Conservation (phyloP, 2,888 invertebrate genomes). For the Drosophila anomelani region DNA sequence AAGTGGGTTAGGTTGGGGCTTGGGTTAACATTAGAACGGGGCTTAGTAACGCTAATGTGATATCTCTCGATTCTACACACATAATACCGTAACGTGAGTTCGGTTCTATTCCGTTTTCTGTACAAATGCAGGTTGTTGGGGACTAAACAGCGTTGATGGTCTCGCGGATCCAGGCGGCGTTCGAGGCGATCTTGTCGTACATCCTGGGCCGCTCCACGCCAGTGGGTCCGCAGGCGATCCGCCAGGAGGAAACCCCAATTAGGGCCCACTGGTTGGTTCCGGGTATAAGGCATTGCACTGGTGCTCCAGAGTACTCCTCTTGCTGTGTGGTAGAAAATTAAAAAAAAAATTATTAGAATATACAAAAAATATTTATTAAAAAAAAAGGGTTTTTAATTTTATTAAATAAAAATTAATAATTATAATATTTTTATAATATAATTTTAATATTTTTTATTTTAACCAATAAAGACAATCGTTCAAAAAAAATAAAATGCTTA, state of each 20-base stretch:
- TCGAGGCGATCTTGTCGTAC: constrained; percentile 92
- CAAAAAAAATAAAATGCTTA: too few species aligned
- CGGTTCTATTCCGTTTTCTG: constrained; percentile 34
- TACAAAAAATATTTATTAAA: not conserved
- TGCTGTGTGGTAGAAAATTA: constrained; percentile 86
- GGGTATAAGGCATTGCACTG: constrained; percentile 91
- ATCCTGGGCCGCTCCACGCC: constrained; percentile 92
- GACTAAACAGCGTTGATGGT: constrained; percentile 87
- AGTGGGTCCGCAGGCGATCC: constrained; percentile 92
- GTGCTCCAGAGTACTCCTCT: constrained; percentile 94
- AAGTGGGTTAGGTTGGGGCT: constrained; percentile 41
- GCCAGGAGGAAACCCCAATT: constrained; percentile 92
- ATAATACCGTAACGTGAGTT: constrained; percentile 35
- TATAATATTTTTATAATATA: not conserved
- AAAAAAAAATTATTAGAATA: not conserved
- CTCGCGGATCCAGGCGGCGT: constrained; percentile 93
- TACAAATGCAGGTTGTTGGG: constrained; percentile 24
- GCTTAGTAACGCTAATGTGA: constrained; percentile 58
- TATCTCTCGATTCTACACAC: constrained; percentile 34
- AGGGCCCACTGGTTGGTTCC: constrained; percentile 91
- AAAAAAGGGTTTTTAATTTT: too few species aligned
- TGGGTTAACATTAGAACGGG: constrained; percentile 47
- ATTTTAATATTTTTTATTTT: too few species aligned
- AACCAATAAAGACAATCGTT: too few species aligned
- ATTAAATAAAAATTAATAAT: not conserved